Base-by-base conservation (phyloP, 2,888 invertebrate genomes). In the Tinea trinotella region DNA sequence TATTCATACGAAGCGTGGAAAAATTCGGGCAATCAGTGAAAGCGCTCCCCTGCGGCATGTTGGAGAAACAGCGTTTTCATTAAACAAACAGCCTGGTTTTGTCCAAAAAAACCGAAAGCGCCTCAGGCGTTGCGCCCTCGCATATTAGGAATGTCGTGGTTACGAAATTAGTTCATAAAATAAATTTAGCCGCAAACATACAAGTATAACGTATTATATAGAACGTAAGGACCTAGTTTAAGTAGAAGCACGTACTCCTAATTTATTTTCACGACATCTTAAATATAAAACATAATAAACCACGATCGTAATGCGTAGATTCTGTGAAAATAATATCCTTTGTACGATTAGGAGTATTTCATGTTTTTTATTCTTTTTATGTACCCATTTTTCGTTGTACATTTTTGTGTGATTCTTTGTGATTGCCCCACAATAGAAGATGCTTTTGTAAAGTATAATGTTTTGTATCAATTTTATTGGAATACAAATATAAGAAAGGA, bases 91-190 rank as follows among this genome's bases (percentile, higher is more conserved):
- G 68, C 70, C 64, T 62, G 72, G 71, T 69, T 76, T 74, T 74
- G 70, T 68, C 72, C 68, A 75, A 80, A 81, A 76, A 80, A 78
- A 72, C 72, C 70, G 19, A 66, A 71, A 62, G 58, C 57, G 75
- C 83, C 81, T 58, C 66, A 64, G 75, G 82, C 79, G 65, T 63
- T 72, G 66, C 72, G 66, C 65, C 61, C 68, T 56, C 62, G 63
- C 72, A 70, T 75, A 75, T 75, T 77, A 78, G 76, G 76, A 77
- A 79, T 79, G 79, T 82, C 76, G 77, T 77, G 76, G 70, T 71
- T 67, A 74, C 73, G 70, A 80, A 82, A 83, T 82, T 83, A 81
- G 81, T 80, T 80, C 74, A 78, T 81, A 77, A 80, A 82, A 70
- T 69, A 68, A 69, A 77, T 76, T 36, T 75, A 67, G n/a, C 40